Base-by-base conservation (phyloP, 2,888 invertebrate species). In the Meganola albula region DNA sequence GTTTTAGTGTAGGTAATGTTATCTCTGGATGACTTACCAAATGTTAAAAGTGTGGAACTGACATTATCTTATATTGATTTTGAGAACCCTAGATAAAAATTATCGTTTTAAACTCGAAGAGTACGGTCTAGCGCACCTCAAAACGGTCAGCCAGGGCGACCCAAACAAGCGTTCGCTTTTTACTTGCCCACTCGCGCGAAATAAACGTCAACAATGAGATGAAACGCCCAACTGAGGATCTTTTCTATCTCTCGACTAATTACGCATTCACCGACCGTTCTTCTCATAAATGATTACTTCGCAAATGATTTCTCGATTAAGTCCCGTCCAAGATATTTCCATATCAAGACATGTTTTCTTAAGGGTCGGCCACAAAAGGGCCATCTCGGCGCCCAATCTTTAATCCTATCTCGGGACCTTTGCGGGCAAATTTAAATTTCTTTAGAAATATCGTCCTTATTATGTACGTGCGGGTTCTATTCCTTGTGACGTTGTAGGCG, bases 331-430 rank as follows among this genome's bases (percentile, higher is more conserved):
- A 78, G 82, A 83, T 77, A 84, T 85, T 85, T 83, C 83, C 84
- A 85, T 85, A 85, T 84, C 85, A 83, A 79, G 82, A 82, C 85
- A 84, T 84, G 84, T 85, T 85, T 85, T 84, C 85, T 84, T 83
- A 82, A 85, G 84, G 84, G 85, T 80, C 79, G 74, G 52, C 82
- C 80, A 84, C 84, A 84, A 85, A 77, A 85, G 82, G 82, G 79
- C 83, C 84, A 84, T 85, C 85, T 83, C 75, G 65, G 65, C 74
- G 68, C 77, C 83, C 84, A 84, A 85, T 85, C 85, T 85, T 84
- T 85, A 85, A 85, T 85, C 85, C 85, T 85, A 85, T 85, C 85
- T 85, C 70, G 82, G 52, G 80, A 84, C 85, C 85, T 84, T 85
- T 85, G 85, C 84, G 80, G 79, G 84, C 78, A 66, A 85, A 85